Base-by-base conservation (phyloP, 2,888 invertebrate genomes). In the Athripsodes cinereus region DNA sequence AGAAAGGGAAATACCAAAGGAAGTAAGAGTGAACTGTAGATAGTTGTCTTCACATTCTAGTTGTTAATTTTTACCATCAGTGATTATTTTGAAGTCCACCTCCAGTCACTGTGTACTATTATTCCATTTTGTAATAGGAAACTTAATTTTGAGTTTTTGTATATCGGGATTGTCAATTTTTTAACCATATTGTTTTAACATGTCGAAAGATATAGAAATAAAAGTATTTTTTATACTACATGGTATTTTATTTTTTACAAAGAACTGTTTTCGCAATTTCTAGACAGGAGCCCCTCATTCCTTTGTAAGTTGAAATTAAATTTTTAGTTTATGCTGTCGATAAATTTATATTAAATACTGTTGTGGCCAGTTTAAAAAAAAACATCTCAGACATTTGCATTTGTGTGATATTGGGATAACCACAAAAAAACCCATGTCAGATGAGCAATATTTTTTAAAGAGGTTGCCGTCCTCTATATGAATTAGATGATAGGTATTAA, bases 1-100 rank as follows among this genome's bases (percentile, higher is more conserved):
- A 85, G 95, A 64, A 88, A 85, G 69, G 98, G 98, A 68, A 88
- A 84, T 60, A 72, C 79, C 46, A 78, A 75, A 71, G 77, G 75
- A 70, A 62, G 59, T 62, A n/a, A n/a, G n/a, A n/a, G n/a, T n/a
- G 74, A 77, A 53, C 57, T 63, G 21, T 63, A 62, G 58, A 40
- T 8, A 13, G 13, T 40, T 8, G 5, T 40, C 40, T n/a, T 13
- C 5, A 3, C 2, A 8, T 40, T 13, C 5, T 40, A 16, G 22
- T 53, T 61, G 63, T 59, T 63, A 63, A 62, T 57, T 61, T 63
- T 63, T 63, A 61, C 61, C 63, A 62, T 52, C 49, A 26, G 40
- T 13, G 26, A 40, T 13, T 40, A 16, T 8, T 3, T 13, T 40
- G 40, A 40, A 8, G n/a, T 8, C 8, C 40, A 40, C 11, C 8